These are phyloP conservation scores for Campaea margaritaria DNA, from an alignment of 2,888 invertebrate species.

Conservation along the genomic window DNA sequence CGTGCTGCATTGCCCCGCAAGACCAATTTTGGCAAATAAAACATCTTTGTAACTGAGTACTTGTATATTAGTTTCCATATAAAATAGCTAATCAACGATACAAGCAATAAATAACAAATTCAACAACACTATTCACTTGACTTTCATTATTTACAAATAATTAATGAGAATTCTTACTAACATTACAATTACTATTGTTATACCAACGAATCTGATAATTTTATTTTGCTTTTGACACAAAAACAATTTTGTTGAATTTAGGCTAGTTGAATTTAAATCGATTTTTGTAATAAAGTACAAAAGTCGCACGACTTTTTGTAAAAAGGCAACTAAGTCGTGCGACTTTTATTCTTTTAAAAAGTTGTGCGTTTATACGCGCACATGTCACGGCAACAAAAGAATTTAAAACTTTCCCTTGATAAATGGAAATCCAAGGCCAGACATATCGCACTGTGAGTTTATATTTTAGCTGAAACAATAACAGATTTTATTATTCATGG, in stretches of 20 bases:
- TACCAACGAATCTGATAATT: not conserved
- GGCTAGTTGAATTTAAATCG: not conserved
- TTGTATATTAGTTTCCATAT: slow-evolving; percentile 78
- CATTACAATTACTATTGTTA: slow-evolving; percentile 20
- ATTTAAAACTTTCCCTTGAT: too few relatives aligned
- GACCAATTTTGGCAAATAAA: slow-evolving; percentile 50
- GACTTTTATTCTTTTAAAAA: too few relatives aligned
- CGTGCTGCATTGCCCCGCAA: too few relatives aligned
- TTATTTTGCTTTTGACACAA: slow-evolving; percentile 4
- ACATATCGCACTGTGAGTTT: too few relatives aligned
- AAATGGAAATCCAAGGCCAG: too few relatives aligned
- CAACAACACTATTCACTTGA: slow-evolving; percentile 74
- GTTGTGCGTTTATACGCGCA: too few relatives aligned
- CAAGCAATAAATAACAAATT: slow-evolving; percentile 82
- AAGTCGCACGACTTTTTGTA: not conserved
- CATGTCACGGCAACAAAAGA: not conserved
- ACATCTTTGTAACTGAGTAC: slow-evolving; percentile 60
- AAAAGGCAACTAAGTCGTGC: too few relatives aligned
- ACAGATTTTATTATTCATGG: too few relatives aligned
- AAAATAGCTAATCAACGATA: slow-evolving; percentile 78
- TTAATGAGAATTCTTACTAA: slow-evolving; percentile 58
- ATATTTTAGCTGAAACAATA: too few relatives aligned
- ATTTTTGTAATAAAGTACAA: not conserved
- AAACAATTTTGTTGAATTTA: not conserved
- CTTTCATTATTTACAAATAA: slow-evolving; percentile 67